Base-by-base conservation (phyloP, 2,888 invertebrate species). In the Mesoligia furuncula region DNA sequence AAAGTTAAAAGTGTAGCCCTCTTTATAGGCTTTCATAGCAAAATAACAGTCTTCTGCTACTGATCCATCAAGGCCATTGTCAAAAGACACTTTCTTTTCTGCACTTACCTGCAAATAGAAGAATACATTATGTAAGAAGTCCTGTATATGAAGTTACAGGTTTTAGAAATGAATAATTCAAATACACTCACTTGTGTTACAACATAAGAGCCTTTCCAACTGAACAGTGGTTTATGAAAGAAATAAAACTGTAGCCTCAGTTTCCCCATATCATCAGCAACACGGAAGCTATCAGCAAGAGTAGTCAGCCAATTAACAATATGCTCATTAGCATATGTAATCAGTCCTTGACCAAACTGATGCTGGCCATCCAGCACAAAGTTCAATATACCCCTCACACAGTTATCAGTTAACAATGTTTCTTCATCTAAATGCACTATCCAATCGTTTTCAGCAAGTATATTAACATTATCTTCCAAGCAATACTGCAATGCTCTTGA, bases 31-130 rank as follows among this genome's bases (percentile, higher is more conserved):
- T 85, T 98, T 98, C 99, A 99, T 99, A 36, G 99, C 99, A 95
- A 99, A 99, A 94, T 98, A 99, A 92, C 99, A 99, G 94, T 99
- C 99, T 95, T 99, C 99, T 36, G 99, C 99, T n/a, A 99, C 98
- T 0, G 99, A 99, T 36, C 99, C 99, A 94, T 99, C 99, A 83
- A 98, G 97, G 27, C 99, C 99, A 95, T 99, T 99, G 95, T 99
- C 99, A 95, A 99, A 99, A 0, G 99, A 98, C 0, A 99, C 99
- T 86, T 98, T 97, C 87, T 98, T 98, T 94, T 99, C 99, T n/a
- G 99, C 99, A 90, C 97, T 97, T 85, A 98, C 98, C 99, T 99
- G 94, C 11, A 97, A 97, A 84, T 75, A 84, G 72, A 79, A 66
- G 64, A 72, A 31, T 6, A n/a, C n/a, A 62, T 42, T 69, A 27